These are phyloP conservation scores for Halesus radiatus DNA, from an alignment of 1,140 invertebrate genomes.

Conservation along the genomic window DNA sequence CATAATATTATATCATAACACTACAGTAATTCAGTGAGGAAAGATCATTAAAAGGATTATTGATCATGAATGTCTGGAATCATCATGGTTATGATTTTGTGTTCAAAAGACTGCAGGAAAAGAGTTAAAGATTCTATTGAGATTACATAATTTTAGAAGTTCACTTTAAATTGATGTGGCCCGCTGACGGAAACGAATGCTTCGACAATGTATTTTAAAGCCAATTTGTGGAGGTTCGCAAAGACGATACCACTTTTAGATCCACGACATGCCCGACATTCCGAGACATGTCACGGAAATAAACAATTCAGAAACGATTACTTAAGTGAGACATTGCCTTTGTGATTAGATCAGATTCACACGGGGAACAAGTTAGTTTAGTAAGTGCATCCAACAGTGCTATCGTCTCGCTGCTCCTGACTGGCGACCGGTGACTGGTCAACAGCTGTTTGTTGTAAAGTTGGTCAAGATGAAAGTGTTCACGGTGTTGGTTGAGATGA, in stretches of 20 bases:
- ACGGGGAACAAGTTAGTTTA: constrained; percentile 6
- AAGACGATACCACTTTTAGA: constrained; percentile 57
- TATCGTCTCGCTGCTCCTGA: constrained; percentile 53
- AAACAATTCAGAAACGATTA: constrained; percentile 48
- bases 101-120: background rate
- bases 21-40: constrained; percentile 20
- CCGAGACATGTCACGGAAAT: background rate
- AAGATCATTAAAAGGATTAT: background rate
- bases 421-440: too few relatives aligned
- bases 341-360: constrained; percentile 27
- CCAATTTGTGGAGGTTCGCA: constrained; percentile 57
- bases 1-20: constrained; percentile 41
- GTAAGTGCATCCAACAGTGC: constrained; percentile 42
- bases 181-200: constrained; percentile 20
- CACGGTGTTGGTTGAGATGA: constrained; percentile 1
- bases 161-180: constrained; percentile 11
- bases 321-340: constrained; percentile 57
- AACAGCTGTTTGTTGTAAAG: background rate
- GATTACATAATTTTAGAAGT: background rate
- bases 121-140: too few relatives aligned
- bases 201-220: constrained; percentile 46
- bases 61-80: background rate
- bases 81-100: constrained; percentile 30
- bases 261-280: background rate
- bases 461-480: constrained; percentile 4